Evolutionary conservation across 2,113 vertebrate genomes (phyloP).

Genomic region (Monopterus albus): DNA sequence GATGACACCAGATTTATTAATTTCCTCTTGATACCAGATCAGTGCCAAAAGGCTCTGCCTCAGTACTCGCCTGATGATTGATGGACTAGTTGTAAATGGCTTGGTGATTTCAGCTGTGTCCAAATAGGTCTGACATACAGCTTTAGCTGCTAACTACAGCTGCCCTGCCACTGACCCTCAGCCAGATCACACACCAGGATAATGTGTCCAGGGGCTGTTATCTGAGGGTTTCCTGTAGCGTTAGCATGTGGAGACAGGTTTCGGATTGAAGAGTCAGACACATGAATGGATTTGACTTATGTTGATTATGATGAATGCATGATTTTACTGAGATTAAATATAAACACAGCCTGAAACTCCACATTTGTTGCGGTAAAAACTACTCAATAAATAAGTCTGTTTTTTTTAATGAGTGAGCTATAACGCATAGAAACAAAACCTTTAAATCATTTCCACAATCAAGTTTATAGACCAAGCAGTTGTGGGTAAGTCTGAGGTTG

Average conservation of each 20-base stretch:
- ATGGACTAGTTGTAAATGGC: conserved; percentile 84
- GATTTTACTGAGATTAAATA: too few relatives aligned
- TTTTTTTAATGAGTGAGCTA: too few relatives aligned
- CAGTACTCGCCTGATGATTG: conserved; percentile 87
- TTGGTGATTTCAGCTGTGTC: conserved; percentile 60
- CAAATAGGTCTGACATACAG: conserved; percentile 55
- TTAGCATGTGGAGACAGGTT: neutral
- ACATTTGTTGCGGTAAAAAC: neutral
- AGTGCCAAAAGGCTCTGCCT: conserved; percentile 45
- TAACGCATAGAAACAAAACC: neutral
- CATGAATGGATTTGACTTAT: conserved; percentile 13
- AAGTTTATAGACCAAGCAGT: too few relatives aligned
- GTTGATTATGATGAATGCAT: neutral
- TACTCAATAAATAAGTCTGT: too few relatives aligned
- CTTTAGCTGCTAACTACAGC: conserved; percentile 83
- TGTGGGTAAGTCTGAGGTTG: too few relatives aligned
- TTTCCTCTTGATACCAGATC: conserved; percentile 44
- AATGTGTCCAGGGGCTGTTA: conserved; percentile 41
- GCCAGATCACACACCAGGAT: conserved; percentile 76
- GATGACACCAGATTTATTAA: conserved; percentile 39
- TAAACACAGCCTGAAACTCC: neutral
- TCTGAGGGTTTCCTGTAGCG: conserved; percentile 5
- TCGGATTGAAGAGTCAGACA: neutral
- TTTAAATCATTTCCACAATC: neutral
- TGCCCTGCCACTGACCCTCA: conserved; percentile 80